Percentiles rank a stretch among this genome's conserved stretches.
These are phyloP conservation scores for Phataginus tricuspis DNA, from an alignment of 2,797 vertebrate genomes.

Conservation along the genomic window DNA sequence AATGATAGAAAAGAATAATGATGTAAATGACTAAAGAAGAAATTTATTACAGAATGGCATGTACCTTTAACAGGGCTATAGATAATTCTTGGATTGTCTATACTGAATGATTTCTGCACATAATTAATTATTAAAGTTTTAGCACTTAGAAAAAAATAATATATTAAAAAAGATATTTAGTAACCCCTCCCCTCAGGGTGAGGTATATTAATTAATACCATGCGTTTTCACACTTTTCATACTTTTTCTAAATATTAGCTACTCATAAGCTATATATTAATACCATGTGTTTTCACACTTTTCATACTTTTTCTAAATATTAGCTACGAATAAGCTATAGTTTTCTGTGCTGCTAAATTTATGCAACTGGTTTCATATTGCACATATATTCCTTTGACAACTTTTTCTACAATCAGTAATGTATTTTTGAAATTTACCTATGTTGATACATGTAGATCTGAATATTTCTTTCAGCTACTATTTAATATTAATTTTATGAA, in stretches of 20 bases:
- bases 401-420: neutral
- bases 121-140: slow-evolving; percentile 36
- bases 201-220: neutral
- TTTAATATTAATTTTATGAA: neutral
- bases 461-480: neutral
- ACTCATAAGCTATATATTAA: neutral
- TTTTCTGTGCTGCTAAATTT: slow-evolving; percentile 46
- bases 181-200: neutral
- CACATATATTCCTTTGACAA: neutral
- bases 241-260: neutral
- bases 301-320: too few species aligned
- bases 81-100: neutral
- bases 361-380: neutral
- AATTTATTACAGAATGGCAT: neutral
- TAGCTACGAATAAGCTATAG: too few species aligned
- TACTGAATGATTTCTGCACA: slow-evolving; percentile 2
- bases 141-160: slow-evolving; percentile 1
- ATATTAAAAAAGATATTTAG: neutral
- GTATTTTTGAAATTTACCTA: slow-evolving; percentile 33
- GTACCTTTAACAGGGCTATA: neutral
- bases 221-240: slow-evolving; percentile 10
- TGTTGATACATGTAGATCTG: neutral
- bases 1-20: neutral
- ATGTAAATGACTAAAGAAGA: neutral
- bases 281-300: too few species aligned